These are phyloP conservation scores for Oligia fasciuncula DNA, from an alignment of 2,888 invertebrate genomes.

Conservation along the genomic window DNA sequence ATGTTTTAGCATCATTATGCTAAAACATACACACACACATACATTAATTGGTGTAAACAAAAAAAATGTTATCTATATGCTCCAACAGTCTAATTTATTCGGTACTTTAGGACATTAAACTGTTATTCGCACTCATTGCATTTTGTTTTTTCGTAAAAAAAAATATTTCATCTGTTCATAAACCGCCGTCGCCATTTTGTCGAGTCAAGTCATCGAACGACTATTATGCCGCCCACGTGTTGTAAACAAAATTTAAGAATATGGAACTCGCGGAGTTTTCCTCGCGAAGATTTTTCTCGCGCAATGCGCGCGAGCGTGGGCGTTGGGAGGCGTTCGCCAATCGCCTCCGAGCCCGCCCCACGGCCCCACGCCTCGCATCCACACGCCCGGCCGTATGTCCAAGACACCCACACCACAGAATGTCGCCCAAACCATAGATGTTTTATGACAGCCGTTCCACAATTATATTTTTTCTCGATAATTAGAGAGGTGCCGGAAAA, in stretches of 20 bases:
- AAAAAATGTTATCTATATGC: conserved; percentile 38
- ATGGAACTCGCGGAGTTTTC: conserved; percentile 80
- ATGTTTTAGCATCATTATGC: conserved; percentile 17
- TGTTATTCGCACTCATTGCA: conserved; percentile 21
- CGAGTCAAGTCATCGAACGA: conserved; percentile 68
- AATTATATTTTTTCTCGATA: conserved; percentile 53
- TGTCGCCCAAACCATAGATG: conserved; percentile 50
- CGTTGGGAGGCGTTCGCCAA: conserved; percentile 90
- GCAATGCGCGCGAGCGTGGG: conserved; percentile 85
- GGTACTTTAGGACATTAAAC: conserved; percentile 28
- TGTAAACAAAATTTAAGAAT: conserved; percentile 79
- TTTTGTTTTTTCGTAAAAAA: conserved; percentile 38
- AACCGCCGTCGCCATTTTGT: conserved; percentile 79
- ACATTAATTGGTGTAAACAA: conserved; percentile 11
- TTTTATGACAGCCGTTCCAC: conserved; percentile 52
- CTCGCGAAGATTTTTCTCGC: conserved; percentile 84
- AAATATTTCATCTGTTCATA: conserved; percentile 68
- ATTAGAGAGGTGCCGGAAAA: conserved; percentile 56
- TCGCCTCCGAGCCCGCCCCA: conserved; percentile 85
- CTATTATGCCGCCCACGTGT: conserved; percentile 80
- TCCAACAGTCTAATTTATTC: conserved; percentile 36
- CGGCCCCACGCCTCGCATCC: conserved; percentile 79
- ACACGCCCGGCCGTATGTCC: conserved; percentile 75
- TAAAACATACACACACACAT: no score
- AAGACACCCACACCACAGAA: conserved; percentile 65